phyloP scores from a whole-genome alignment of 2,888 invertebrate species.

The Conops quadrifasciatus region DNA sequence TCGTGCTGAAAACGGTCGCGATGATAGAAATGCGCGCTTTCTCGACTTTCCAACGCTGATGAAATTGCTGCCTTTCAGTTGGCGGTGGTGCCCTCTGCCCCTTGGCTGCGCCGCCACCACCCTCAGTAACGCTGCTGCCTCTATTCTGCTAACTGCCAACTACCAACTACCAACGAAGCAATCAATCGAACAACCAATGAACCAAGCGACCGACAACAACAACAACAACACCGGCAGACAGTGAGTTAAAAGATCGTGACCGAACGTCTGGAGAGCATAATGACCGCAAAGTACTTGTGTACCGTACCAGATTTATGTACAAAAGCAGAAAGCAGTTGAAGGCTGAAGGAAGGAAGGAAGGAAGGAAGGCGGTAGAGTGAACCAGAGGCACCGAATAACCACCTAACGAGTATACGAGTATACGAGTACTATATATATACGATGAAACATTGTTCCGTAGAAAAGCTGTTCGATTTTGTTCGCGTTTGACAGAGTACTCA shows the following conservation, averaged over 20 bases:
- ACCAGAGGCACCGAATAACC: too few species aligned
- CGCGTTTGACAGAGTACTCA: conserved; percentile 26
- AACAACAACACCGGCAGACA: conserved; percentile 45
- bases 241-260: conserved; percentile 64
- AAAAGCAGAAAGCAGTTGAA: conserved; percentile 10
- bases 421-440: background rate
- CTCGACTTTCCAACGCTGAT: conserved; percentile 41
- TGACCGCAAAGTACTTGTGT: conserved; percentile 61
- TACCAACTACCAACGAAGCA: too few species aligned
- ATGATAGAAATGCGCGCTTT: conserved; percentile 55
- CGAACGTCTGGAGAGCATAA: conserved; percentile 66
- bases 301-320: conserved; percentile 24
- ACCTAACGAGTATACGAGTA: too few species aligned
- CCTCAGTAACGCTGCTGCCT: too few species aligned
- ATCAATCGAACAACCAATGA: conserved; percentile 5
- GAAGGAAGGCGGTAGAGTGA: too few species aligned
- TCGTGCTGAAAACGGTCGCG: conserved; percentile 4
- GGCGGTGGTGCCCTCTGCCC: background rate
- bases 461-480: conserved; percentile 2
- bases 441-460: conserved; percentile 16
- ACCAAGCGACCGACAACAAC: conserved; percentile 11
- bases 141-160: too few species aligned
- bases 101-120: background rate
- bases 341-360: background rate
- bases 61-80: conserved; percentile 16